A percentile compares a stretch with the other conserved stretches of the same genome.
phyloP scores from a whole-genome alignment of 1,140 invertebrate species.

The Capitella teleta region DNA sequence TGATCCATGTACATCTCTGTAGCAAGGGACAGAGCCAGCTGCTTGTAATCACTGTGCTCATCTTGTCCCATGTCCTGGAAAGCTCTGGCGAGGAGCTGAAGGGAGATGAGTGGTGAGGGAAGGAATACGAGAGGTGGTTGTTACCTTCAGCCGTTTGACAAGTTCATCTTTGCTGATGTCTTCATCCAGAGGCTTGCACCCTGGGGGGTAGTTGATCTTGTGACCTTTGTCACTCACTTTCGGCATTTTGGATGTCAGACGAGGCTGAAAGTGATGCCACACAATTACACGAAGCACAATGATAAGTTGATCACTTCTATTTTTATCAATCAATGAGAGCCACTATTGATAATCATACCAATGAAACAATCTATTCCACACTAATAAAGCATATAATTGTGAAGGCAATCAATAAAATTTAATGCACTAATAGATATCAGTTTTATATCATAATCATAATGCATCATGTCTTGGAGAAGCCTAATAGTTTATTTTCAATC shows the following conservation, averaged over 20 bases:
- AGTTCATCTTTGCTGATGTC: slow-evolving; percentile 90
- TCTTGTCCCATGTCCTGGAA: slow-evolving; percentile 94
- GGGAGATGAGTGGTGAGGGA: slow-evolving; percentile 8
- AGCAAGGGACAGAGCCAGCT: slow-evolving; percentile 82
- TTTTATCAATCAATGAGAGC: too few relatives aligned
- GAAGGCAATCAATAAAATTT: too few relatives aligned
- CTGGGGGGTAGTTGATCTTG: slow-evolving; percentile 42
- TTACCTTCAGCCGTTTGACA: slow-evolving; percentile 80
- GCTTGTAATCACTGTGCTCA: slow-evolving; percentile 87
- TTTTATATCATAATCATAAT: too few relatives aligned
- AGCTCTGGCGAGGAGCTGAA: slow-evolving; percentile 74
- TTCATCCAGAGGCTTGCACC: slow-evolving; percentile 58
- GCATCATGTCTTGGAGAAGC: too few relatives aligned
- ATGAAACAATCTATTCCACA: too few relatives aligned
- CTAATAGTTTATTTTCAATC: too few relatives aligned
- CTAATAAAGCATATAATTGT: too few relatives aligned
- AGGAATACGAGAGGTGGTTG: slow-evolving; percentile 4
- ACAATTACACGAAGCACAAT: too few relatives aligned
- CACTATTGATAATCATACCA: too few relatives aligned
- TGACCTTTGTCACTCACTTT: slow-evolving; percentile 6
- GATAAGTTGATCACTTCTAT: too few relatives aligned
- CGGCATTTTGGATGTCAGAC: slow-evolving; percentile 10
- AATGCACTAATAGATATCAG: too few relatives aligned
- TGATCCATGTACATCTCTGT: slow-evolving; percentile 86
- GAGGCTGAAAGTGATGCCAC: too few relatives aligned